Percentiles rank a stretch among this genome's conserved stretches.
Evolutionary conservation across 2,888 invertebrate genomes (phyloP).

Genomic region (Dryobotodes eremita): DNA sequence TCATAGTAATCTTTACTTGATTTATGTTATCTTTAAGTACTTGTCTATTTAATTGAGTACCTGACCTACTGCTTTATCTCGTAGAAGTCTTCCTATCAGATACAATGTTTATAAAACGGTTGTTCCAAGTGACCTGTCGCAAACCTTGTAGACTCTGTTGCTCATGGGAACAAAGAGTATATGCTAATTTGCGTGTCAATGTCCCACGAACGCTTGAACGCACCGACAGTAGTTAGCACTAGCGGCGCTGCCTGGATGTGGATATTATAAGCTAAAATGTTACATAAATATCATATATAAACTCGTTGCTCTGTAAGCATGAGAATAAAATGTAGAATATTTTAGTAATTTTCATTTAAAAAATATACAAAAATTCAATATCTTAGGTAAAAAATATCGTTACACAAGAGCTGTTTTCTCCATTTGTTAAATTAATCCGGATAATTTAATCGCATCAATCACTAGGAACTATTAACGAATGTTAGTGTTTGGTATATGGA

Average conservation of each 20-base stretch:
- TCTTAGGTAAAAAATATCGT: conserved; percentile 4
- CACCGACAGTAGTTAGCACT: conserved; percentile 75
- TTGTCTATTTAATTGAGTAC: conserved; percentile 4
- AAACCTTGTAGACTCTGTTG: conserved; percentile 78
- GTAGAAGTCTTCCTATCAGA: conserved; percentile 10
- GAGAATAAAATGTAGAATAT: conserved; percentile 32
- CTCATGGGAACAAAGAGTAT: conserved; percentile 75
- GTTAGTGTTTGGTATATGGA: neutral
- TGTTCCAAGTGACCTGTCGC: conserved; percentile 70
- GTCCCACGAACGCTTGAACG: conserved; percentile 87
- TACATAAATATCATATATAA: conserved; percentile 44
- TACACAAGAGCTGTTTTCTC: conserved; percentile 9
- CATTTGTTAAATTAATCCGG: conserved; percentile 5
- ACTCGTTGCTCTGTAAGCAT: conserved; percentile 38
- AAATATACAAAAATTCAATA: conserved; percentile 4
- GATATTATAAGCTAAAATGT: conserved; percentile 58
- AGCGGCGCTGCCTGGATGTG: conserved; percentile 86
- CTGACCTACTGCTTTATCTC: conserved; percentile 37
- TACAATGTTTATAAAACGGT: conserved; percentile 22
- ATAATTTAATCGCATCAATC: neutral
- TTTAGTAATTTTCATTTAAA: conserved; percentile 6
- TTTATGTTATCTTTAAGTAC: conserved; percentile 14
- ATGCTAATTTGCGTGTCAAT: conserved; percentile 76
- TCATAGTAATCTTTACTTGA: conserved; percentile 5
- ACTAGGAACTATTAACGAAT: neutral